These are phyloP conservation scores for Sphaerophoria rueppellii DNA, from an alignment of 2,888 invertebrate species.

Conservation along the genomic window DNA sequence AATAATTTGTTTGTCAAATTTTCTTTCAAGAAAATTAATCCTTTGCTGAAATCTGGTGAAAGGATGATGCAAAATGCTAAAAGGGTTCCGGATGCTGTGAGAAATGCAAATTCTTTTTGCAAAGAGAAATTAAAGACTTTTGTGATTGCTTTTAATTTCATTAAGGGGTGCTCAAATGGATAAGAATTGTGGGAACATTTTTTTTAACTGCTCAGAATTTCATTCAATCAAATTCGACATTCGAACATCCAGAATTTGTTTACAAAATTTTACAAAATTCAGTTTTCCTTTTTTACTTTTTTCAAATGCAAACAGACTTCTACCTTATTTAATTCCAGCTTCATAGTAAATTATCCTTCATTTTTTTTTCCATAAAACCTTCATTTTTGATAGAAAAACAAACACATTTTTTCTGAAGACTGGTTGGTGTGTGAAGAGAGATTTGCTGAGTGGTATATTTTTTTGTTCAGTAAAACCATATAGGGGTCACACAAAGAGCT, in stretches of 20 bases:
- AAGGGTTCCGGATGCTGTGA: slow-evolving; percentile 47
- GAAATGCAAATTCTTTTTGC: slow-evolving; percentile 63
- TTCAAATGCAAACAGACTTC: background rate
- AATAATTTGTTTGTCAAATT: slow-evolving; percentile 36
- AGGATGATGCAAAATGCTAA: slow-evolving; percentile 32
- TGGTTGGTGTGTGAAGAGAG: slow-evolving; percentile 17
- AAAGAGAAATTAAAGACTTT: slow-evolving; percentile 11
- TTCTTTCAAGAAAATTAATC: slow-evolving; percentile 65
- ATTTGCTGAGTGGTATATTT: background rate
- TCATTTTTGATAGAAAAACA: slow-evolving; percentile 19
- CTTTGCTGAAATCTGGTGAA: slow-evolving; percentile 44
- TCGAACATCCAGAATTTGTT: background rate
- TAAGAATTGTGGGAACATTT: background rate
- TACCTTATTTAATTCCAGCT: background rate
- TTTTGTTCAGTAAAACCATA: background rate
- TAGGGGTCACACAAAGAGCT: slow-evolving; percentile 10
- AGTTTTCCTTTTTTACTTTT: background rate
- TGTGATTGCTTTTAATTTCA: slow-evolving; percentile 48
- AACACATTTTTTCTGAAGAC: slow-evolving; percentile 14
- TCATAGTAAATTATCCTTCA: background rate
- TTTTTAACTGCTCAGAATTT: slow-evolving; percentile 23
- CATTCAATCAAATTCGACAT: background rate
- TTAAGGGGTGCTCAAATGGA: slow-evolving; percentile 44
- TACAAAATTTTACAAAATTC: background rate
- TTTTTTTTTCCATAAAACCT: slow-evolving; percentile 15